Evolutionary conservation across 2,888 invertebrate species (phyloP), one percentile per base, ranked within the genome.

Genomic region (Dolichopus griseipennis): DNA sequence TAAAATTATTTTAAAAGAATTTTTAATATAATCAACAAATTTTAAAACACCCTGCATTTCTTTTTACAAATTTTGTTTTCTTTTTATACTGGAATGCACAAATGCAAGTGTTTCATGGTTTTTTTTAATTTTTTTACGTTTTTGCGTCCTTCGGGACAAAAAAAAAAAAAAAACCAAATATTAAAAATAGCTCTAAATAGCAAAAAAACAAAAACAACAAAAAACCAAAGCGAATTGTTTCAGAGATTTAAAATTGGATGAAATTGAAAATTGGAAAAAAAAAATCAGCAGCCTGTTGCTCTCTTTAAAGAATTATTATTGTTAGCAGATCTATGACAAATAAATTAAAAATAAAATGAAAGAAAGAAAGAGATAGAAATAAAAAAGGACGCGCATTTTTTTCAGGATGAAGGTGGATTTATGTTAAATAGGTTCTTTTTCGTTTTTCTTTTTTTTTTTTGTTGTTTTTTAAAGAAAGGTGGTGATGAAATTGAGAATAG

Each of bases 351-450:
- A 41, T 12, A 41, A 41, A 41, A 41, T 9, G 41, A 41, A 41
- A 12, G 15, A 52, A 52, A n/a, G 52, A 52, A 52, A 37, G 12
- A 37, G 12, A 37, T 10, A 37, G 12, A 37, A 8, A 37, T 10
- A 37, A 37, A 37, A 37, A 52, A 52, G 52, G 52, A 52, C 52
- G 15, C 52, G 18, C 15, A 52, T 52, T 52, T 9, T 43, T 12
- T 37, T 37, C 37, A 52, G 52, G 52, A 52, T 52, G 52, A 52
- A 52, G 52, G 52, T 52, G 52, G 52, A 52, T 52, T 52, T 52
- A 52, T 52, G 52, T 52, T 52, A 52, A 52, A 52, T 52, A 52
- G 52, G 15, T 52, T 18, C 18, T 9, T 43, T 43, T 7, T 15
- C 12, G 10, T 43, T 10, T 43, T 43, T 43, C 4, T 43, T 52